Conservation (phyloP, 2,113 vertebrate genomes). For the Neotragus moschatus region DNA sequence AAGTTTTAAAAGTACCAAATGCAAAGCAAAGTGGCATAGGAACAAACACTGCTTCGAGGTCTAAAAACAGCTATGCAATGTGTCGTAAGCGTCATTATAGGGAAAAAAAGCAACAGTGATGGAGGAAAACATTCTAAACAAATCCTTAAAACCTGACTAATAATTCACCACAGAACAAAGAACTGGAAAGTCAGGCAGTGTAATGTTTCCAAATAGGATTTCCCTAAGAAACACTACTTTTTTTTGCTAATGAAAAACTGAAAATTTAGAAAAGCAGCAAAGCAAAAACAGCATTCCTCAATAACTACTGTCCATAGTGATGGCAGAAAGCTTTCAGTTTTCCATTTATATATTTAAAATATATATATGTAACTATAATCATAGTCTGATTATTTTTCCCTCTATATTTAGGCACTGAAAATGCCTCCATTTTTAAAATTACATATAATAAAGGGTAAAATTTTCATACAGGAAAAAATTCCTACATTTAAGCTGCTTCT, state of each 20-base stretch:
- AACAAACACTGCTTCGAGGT: neutral
- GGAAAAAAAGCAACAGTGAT: neutral
- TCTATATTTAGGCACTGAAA: neutral
- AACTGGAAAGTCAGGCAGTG: neutral
- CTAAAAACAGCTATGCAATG: neutral
- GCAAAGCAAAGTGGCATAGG: neutral
- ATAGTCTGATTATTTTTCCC: neutral
- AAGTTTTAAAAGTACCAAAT: neutral
- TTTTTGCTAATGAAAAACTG: neutral
- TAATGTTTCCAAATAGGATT: neutral
- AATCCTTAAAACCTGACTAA: neutral
- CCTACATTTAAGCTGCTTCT: neutral
- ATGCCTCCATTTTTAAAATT: neutral
- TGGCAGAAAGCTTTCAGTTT: neutral
- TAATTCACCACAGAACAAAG: neutral
- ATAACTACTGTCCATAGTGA: neutral
- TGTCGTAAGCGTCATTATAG: neutral
- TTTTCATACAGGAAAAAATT: neutral
- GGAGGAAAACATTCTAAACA: neutral
- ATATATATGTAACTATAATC: neutral
- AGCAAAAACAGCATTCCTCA: neutral
- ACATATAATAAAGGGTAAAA: neutral
- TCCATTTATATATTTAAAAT: neutral
- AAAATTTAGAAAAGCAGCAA: neutral
- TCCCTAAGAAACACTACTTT: neutral